Base-by-base conservation (phyloP, 2,888 invertebrate species). In the Ectemnius cavifrons region DNA sequence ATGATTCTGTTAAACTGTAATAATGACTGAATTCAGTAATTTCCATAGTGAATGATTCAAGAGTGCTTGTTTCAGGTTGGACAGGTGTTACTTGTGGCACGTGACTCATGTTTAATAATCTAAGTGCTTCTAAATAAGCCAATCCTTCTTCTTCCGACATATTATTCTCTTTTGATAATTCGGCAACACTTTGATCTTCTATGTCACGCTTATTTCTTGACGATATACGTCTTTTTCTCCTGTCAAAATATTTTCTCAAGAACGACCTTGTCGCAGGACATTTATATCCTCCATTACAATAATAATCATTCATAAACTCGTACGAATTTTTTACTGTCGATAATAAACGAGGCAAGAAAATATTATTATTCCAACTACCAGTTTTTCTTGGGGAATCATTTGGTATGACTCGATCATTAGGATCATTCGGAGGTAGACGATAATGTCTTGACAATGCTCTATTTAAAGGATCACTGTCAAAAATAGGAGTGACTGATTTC, bases 401-500 rank as follows among this genome's bases (percentile, higher is more conserved):
- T 20, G 20, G 23, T 23, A 4, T 6, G 18, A 18, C 5, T 3
- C 1, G 37, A 37, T 37, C 5, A 37, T 37, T 37, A 37, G 2
- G 37, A 37, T 37, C 8, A 37, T 37, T 11, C 2, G 11, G 8
- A 37, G 8, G 37, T 37, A 37, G 5, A 37, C 37, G 37, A 11
- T 37, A 37, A 37, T 37, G 37, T 11, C 37, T 6, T 0, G 37
- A 37, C 37, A 37, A 11, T 6, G 52, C 52, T 52, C 52, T 11
- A 16, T 4, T 52, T 16, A 16, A 52, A 14, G 16, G 16, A 68
- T 13, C 47, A 37, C 11, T 47, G 8, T 46, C 67, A 47, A 52
- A 63, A 63, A 71, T 67, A 20, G 2, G 65, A 2, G 63, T 47
- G 37, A 78, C 60, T 2, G 78, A 73, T 28, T 77, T 77, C 27